Evolutionary conservation across 2,113 vertebrate genomes (phyloP), one percentile per base, ranked within the genome.

Genomic region (Saccopteryx leptura): DNA sequence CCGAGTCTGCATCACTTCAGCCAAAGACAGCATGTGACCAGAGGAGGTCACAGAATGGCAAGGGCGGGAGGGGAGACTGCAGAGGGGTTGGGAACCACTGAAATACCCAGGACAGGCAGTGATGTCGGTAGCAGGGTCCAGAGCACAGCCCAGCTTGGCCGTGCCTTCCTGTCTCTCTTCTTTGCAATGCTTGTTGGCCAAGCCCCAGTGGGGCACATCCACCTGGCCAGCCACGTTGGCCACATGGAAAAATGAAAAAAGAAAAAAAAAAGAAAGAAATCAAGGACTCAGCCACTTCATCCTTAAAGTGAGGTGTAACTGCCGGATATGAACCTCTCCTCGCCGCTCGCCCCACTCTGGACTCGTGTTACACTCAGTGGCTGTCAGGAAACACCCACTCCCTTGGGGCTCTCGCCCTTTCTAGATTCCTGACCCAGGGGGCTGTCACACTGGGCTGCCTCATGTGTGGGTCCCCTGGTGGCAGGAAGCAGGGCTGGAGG

Each of bases 361-460:
- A 39, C 39, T 39, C 39, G 39, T 39, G 39, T 39, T 39, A 39
- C 39, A 39, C 39, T 39, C 39, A 39, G 39, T 39, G 39, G 39
- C 39, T 39, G 39, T 39, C 39, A 39, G 39, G 39, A 71, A 19
- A 33, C 3, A 2, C 0, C 66, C 11, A 2, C 14, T 7, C 0
- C 0, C 0, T 52, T 60, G 18, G 75, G 74, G 15, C n/a, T 7
- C 0, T 3, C 0, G 1, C 48, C 4, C 0, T 15, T 4, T 74
- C 21, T 52, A 2, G 7, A 14, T n/a, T 11, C 56, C 65, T 9
- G 17, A 18, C 3, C 26, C 50, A 1, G 15, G 0, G 14, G 56
- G 14, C 9, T 1, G 5, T 21, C 83, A 46, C 4, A 4, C 10
- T 9, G 48, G 39, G 54, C 39, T 28, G 71, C 54, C 13, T 46